Base-by-base conservation (phyloP, 2,888 invertebrate species). In the Tetrapedia diversipes region DNA sequence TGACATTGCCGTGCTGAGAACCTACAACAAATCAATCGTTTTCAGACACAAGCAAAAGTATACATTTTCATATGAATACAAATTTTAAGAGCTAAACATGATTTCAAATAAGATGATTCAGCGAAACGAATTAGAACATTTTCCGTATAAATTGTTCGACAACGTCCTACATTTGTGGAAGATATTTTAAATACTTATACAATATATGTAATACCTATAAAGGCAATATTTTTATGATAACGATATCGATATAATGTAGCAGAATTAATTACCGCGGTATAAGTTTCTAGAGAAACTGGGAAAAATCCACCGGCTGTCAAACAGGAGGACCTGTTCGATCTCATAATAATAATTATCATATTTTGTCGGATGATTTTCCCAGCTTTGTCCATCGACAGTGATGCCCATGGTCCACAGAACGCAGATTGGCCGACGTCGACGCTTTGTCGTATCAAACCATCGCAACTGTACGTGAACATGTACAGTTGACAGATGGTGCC, bases 271-370 rank as follows among this genome's bases (percentile, higher is more conserved):
- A 83, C 83, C 63, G 45, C 74, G 6, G 70, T 80, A 29, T 64
- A 84, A 19, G 82, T 83, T 47, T 79, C 78, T 24, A 83, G 24
- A 4, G 81, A 79, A 0, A 83, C 71, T 0, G 80, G 64, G 14
- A 73, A 83, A 63, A 71, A 83, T 49, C 74, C 73, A 3, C 56
- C 57, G 10, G 76, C 83, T 3, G 83, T 80, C 43, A 82, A n/a
- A 10, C 59, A 59, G 24, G 65, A 84, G 7, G 80, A 51, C 8
- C 66, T 73, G 22, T 41, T 61, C 0, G 84, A 53, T 53, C 85
- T 77, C 64, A 80, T 56, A n/a, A 83, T 80, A 0, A 83, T 32
- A 11, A 86, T 75, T 16, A 69, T 47, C 10, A 83, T 7, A 61
- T 77, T 74, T 45, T 41, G 67, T 10, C 75, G 57, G 7, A 86